Evolutionary conservation across 30 jellyfish, hydroid and myxozoan genomes (phyloP).

Genomic region (Aurelia sp.): DNA sequence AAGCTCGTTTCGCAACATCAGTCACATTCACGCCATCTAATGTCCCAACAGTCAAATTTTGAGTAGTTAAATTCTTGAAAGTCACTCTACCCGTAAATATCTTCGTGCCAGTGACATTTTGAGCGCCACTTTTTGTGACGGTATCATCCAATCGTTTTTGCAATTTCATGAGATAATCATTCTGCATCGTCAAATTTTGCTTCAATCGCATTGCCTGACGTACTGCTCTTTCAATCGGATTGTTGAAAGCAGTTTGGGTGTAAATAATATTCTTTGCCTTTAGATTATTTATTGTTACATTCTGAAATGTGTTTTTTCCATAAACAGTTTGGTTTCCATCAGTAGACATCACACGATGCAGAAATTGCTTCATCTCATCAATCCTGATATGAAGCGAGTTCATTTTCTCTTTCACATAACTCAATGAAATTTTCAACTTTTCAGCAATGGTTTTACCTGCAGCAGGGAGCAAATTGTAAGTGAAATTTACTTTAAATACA

Average conservation of each 20-base stretch:
- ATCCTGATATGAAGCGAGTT: constrained; percentile 31
- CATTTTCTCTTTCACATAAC: constrained; percentile 29
- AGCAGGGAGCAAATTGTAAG: constrained; percentile 21
- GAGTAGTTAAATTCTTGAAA: constrained; percentile 23
- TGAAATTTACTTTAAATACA: constrained; percentile 66
- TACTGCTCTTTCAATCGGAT: constrained; percentile 64
- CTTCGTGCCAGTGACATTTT: constrained; percentile 69
- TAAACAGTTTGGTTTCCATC: constrained; percentile 39
- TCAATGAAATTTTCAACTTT: constrained; percentile 30
- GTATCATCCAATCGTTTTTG: constrained; percentile 61
- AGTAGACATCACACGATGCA: constrained; percentile 48
- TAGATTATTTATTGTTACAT: constrained; percentile 23
- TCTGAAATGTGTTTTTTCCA: constrained; percentile 27
- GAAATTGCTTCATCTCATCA: constrained; percentile 5
- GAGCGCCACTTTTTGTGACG: constrained; percentile 16
- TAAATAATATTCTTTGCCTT: constrained; percentile 36
- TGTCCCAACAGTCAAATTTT: constrained; percentile 54
- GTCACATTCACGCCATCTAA: constrained; percentile 81
- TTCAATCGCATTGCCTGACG: constrained; percentile 40
- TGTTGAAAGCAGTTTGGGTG: constrained; percentile 26
- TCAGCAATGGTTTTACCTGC: constrained; percentile 52
- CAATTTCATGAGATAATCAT: constrained; percentile 11
- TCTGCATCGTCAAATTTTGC: constrained; percentile 27
- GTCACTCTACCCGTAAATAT: constrained; percentile 36
- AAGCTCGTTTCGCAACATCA: constrained; percentile 60